Evolutionary conservation across 2,888 invertebrate species (phyloP).

Genomic region (Parthenolecanium corni): DNA sequence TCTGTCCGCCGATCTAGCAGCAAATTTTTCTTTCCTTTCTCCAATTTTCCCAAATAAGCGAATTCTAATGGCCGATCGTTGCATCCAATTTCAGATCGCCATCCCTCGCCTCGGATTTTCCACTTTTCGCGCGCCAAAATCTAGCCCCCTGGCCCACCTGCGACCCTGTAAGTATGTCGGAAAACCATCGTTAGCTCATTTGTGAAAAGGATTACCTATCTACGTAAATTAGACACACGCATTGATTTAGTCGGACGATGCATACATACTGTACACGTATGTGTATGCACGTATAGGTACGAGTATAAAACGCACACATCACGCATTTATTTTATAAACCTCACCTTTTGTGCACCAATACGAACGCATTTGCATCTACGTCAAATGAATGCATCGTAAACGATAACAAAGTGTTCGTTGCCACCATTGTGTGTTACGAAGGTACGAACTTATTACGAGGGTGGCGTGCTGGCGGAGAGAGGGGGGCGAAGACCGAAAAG

Average conservation of each 20-base stretch:
- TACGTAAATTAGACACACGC: conserved; percentile 16
- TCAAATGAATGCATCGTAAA: conserved; percentile 12
- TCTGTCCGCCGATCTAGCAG: background rate
- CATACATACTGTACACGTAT: too few species aligned
- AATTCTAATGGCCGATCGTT: conserved; percentile 11
- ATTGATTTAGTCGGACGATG: too few species aligned
- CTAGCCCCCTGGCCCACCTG: background rate
- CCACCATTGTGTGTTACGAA: conserved; percentile 1
- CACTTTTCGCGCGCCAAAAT: too few species aligned
- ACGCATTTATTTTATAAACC: too few species aligned
- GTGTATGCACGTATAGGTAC: too few species aligned
- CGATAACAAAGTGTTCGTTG: conserved; percentile 22
- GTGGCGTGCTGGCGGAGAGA: too few species aligned
- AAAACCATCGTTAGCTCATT: conserved; percentile 26
- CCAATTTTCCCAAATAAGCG: background rate
- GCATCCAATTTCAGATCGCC: background rate
- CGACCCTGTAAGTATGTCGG: conserved; percentile 21
- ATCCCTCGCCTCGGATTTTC: background rate
- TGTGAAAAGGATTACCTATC: conserved; percentile 27
- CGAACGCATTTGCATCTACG: background rate
- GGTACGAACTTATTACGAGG: too few species aligned
- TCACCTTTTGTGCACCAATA: too few species aligned
- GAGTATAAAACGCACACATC: too few species aligned
- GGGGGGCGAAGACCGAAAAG: background rate
- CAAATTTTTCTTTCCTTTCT: too few species aligned